These are phyloP conservation scores for Galeopterus variegatus DNA, from an alignment of 2,113 vertebrate genomes.

Conservation along the genomic window DNA sequence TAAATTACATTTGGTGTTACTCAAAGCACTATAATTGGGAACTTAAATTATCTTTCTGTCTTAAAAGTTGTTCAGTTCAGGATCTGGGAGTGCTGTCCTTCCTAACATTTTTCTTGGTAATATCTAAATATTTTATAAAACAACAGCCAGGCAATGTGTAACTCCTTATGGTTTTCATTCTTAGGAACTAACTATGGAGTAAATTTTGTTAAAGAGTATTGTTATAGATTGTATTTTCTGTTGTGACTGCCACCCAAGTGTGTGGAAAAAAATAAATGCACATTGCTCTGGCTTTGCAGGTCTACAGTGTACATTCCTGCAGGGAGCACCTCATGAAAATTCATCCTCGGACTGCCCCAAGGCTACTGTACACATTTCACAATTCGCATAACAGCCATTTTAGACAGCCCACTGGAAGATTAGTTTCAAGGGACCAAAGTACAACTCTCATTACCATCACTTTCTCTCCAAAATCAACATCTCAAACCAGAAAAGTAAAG, in stretches of 20 bases:
- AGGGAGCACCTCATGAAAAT: conserved; percentile 56
- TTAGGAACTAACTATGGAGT: conserved; percentile 35
- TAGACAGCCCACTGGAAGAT: conserved; percentile 62
- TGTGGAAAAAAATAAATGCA: conserved; percentile 43
- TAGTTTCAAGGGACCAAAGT: conserved; percentile 37
- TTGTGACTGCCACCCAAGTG: neutral
- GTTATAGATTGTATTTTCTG: neutral
- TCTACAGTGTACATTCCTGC: conserved; percentile 13
- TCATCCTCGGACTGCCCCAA: neutral
- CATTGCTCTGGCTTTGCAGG: neutral
- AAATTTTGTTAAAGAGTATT: conserved; percentile 1
- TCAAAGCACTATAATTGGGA: neutral
- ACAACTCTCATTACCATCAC: neutral
- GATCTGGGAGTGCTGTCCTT: neutral
- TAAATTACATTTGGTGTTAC: neutral
- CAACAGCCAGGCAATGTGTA: neutral
- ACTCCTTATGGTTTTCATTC: neutral
- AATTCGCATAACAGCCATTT: neutral
- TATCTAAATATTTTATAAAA: conserved; percentile 24
- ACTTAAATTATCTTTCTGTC: neutral
- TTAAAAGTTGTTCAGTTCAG: conserved; percentile 18
- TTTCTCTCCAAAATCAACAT: conserved; percentile 63
- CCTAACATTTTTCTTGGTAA: neutral
- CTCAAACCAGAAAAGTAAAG: conserved; percentile 64
- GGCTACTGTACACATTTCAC: neutral